These are phyloP conservation scores for Carollia perspicillata DNA, from an alignment of 2,113 vertebrate species.

Conservation along the genomic window DNA sequence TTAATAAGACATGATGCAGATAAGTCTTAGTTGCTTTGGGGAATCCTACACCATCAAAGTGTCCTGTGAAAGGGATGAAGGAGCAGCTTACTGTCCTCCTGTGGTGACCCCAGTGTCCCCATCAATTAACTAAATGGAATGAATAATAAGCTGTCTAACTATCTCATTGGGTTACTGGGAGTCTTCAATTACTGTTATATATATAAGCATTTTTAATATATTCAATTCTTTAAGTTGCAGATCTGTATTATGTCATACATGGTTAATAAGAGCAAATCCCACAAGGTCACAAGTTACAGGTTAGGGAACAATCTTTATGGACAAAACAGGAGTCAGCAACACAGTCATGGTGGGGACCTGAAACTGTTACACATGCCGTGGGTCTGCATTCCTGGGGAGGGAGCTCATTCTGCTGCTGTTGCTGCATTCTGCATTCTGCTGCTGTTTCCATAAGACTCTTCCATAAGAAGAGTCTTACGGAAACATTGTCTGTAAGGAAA, in stretches of 20 bases:
- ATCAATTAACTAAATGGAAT: neutral
- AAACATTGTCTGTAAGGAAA: neutral
- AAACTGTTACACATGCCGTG: accelerated
- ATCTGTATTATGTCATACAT: neutral
- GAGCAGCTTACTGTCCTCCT: neutral
- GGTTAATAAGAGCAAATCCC: neutral
- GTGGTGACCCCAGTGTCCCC: neutral
- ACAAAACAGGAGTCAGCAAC: neutral
- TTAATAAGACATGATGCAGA: neutral
- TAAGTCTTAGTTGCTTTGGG: neutral
- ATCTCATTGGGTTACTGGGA: neutral
- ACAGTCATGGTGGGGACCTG: neutral
- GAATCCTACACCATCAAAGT: neutral
- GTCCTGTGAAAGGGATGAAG: neutral
- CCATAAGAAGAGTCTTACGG: no score
- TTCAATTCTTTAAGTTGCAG: neutral
- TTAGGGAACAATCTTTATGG: neutral
- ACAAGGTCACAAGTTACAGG: neutral
- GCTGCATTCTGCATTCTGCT: neutral
- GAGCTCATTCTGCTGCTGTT: neutral
- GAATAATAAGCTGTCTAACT: neutral
- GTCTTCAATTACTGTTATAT: neutral
- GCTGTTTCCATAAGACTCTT: no score
- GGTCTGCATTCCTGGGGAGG: neutral
- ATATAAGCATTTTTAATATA: neutral